Percentiles rank a stretch among this genome's conserved stretches.
Conservation (phyloP, 2,888 invertebrate species). For the Agapetus fuscipes region DNA sequence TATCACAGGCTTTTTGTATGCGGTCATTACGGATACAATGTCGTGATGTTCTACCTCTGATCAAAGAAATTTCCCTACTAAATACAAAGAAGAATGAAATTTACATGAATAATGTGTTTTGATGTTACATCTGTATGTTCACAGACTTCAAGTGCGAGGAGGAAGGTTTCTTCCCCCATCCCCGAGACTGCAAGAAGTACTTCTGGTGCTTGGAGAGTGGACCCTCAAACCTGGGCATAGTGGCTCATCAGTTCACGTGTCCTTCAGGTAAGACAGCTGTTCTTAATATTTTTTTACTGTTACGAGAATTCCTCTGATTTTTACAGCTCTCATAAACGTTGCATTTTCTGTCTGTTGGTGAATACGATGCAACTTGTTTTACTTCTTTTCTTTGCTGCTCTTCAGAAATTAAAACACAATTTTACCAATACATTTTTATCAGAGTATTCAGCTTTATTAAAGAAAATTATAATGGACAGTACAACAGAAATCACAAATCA, state of each 20-base stretch:
- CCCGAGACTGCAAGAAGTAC: constrained; percentile 88
- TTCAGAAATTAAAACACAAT: too few relatives aligned
- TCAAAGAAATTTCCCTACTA: too few relatives aligned
- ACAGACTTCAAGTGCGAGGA: constrained; percentile 84
- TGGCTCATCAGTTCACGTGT: constrained; percentile 88
- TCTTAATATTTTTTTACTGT: background rate
- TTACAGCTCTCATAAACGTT: constrained; percentile 3
- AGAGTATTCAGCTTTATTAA: too few relatives aligned
- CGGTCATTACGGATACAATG: too few relatives aligned
- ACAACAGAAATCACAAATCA: too few relatives aligned
- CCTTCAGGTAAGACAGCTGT: constrained; percentile 60
- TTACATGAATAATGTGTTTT: too few relatives aligned
- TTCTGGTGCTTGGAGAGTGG: constrained; percentile 91
- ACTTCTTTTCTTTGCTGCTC: too few relatives aligned
- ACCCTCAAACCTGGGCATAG: constrained; percentile 79
- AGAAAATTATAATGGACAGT: too few relatives aligned
- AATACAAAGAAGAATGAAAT: too few relatives aligned
- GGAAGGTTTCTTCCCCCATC: constrained; percentile 88
- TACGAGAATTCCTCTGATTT: constrained; percentile 2
- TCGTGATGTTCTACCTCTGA: too few relatives aligned
- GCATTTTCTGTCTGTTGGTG: background rate
- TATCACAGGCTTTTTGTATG: too few relatives aligned
- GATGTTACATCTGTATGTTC: constrained; percentile 21
- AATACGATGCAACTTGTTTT: background rate
- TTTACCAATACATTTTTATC: too few relatives aligned